Percentiles rank a stretch among this genome's conserved stretches.
These are phyloP conservation scores for Phrynosoma blainvillii DNA, from an alignment of 2,113 vertebrate species.

Conservation along the genomic window DNA sequence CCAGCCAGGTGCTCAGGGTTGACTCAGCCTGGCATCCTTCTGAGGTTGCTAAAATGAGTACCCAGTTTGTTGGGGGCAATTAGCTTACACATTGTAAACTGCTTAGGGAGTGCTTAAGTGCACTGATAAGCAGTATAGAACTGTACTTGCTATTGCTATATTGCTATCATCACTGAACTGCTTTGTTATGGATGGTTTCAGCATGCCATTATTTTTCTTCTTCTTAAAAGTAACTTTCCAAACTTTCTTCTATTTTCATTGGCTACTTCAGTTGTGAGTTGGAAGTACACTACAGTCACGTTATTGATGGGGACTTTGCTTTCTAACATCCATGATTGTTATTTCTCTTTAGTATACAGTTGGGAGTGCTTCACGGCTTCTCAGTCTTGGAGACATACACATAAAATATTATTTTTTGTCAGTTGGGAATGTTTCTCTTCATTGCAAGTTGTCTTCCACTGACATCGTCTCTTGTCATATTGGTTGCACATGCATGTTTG, in stretches of 20 bases:
- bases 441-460: conserved; percentile 19
- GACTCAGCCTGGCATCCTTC: too few species aligned
- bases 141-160: too few species aligned
- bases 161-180: too few species aligned
- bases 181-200: too few species aligned
- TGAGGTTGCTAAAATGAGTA: too few species aligned
- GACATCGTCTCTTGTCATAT: background rate
- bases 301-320: background rate
- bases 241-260: background rate
- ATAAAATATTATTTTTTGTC: conserved; percentile 2
- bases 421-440: conserved; percentile 25
- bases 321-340: background rate
- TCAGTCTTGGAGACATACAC: background rate
- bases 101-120: too few species aligned
- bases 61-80: too few species aligned
- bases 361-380: conserved; percentile 10
- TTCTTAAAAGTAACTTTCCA: too few species aligned
- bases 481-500: background rate
- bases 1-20: too few species aligned
- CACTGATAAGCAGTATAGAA: too few species aligned
- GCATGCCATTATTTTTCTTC: too few species aligned
- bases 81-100: too few species aligned
- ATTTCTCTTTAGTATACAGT: background rate
- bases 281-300: conserved; percentile 7
- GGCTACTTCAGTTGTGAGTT: background rate